Evolutionary conservation across 2,797 vertebrate species (phyloP).

Genomic region (Morelia viridis): DNA sequence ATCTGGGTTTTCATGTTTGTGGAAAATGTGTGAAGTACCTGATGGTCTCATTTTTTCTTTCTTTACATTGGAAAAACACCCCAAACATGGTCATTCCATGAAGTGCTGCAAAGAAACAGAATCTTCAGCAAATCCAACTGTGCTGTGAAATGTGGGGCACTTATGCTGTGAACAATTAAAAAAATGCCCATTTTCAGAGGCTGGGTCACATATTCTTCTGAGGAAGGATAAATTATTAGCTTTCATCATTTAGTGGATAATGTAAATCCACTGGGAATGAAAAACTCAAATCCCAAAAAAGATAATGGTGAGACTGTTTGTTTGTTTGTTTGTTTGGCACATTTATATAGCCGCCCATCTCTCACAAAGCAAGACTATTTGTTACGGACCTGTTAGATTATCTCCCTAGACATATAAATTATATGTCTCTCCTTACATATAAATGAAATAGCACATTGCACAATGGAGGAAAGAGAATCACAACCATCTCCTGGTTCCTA

Average conservation of each 20-base stretch:
- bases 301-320: not conserved
- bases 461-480: not conserved
- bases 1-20: not conserved
- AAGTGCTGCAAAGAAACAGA: not conserved
- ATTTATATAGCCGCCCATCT: no score
- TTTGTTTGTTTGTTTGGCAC: not conserved
- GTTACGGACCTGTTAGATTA: not conserved
- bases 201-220: not conserved
- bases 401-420: not conserved
- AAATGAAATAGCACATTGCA: not conserved
- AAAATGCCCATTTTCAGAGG: not conserved
- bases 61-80: not conserved
- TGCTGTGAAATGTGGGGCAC: not conserved
- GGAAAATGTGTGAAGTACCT: not conserved
- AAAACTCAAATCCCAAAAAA: not conserved
- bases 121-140: not conserved
- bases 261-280: not conserved
- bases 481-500: not conserved
- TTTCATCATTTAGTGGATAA: not conserved
- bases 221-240: not conserved
- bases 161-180: not conserved
- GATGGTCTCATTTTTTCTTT: not conserved
- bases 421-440: not conserved
- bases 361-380: not conserved
- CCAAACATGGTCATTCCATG: not conserved